Evolutionary conservation across 1,140 invertebrate genomes (phyloP), one percentile per base, ranked within the genome.

Genomic region (Sitodiplosis mosellana): DNA sequence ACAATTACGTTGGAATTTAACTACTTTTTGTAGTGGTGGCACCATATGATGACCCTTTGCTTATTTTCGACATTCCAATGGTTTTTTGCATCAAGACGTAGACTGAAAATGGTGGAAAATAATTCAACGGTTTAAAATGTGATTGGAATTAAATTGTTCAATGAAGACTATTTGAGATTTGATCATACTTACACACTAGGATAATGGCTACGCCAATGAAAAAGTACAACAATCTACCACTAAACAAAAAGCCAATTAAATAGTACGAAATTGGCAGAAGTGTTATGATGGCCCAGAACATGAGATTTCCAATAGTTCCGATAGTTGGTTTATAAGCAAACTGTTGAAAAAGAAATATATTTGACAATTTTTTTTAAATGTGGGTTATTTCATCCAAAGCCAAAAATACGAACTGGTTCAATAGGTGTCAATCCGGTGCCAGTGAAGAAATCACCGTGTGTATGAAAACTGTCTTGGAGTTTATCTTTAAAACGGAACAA

Each of bases 41-140:
- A 42, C 85, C 85, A 59, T 88, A 87, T 12, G 85, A 88, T 17
- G 47, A 60, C 38, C 77, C 76, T 60, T 86, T 83, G 55, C 80
- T 83, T 52, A 88, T 86, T 62, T 87, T 80, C 0, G 85, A 84
- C 73, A 83, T 79, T 53, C 79, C 79, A 51, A 90, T 84, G 42
- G 81, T 76, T 66, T 82, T 79, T 53, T 81, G 74, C 64, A 88
- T 74, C 11, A 86, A 64, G 47, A 80, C 61, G 57, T 79, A 85
- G 69, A 86, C 84, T 88, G 71, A 40, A 82, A 78, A n/a, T 47
- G 60, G 57, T 57, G 51, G 54, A 47, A 46, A 56, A 41, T 49
- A 36, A 33, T 49, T 18, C n/a, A 40, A 40, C 17, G 37, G 6
- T n/a, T 40, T 40, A 18, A 40, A 40, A 40, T 15, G n/a, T n/a